A percentile compares a stretch with the other conserved stretches of the same genome.
Conservation (phyloP, 2,888 invertebrate species). For the Piscicola geometra region DNA sequence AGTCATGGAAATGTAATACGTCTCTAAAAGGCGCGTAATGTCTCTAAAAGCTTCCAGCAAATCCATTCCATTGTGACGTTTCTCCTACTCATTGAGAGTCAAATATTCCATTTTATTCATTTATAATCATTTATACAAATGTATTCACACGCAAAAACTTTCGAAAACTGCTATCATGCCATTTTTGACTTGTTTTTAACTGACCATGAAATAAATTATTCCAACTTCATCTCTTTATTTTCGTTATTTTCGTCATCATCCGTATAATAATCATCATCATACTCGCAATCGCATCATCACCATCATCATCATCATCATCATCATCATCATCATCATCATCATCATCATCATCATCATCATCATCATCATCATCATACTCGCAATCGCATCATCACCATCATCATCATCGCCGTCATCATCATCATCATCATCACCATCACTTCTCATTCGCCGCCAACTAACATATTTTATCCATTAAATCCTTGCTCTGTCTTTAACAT, state of each 20-base stretch:
- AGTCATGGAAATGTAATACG: not conserved
- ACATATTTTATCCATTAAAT: not conserved
- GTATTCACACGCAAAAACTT: no score
- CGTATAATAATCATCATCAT: not conserved
- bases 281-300: slow-evolving; percentile 1
- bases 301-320: slow-evolving; percentile 33
- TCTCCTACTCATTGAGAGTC: no score
- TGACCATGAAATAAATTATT: no score
- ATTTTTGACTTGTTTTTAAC: no score
- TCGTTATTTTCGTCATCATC: not conserved
- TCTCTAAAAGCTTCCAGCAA: not conserved
- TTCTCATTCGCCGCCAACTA: not conserved
- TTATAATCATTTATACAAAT: no score
- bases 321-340: slow-evolving; percentile 35
- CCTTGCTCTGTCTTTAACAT: not conserved
- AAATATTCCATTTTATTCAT: no score
- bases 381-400: slow-evolving; percentile 13
- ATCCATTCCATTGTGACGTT: no score
- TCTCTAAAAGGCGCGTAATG: not conserved
- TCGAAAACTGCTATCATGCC: no score
- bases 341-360: slow-evolving; percentile 30
- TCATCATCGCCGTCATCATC: slow-evolving; percentile 4
- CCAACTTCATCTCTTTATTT: not conserved
- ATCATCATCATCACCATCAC: slow-evolving; percentile 12
- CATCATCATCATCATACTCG: slow-evolving; percentile 29